phyloP scores from a whole-genome alignment of 1,140 invertebrate species.

The Apis cerana region DNA sequence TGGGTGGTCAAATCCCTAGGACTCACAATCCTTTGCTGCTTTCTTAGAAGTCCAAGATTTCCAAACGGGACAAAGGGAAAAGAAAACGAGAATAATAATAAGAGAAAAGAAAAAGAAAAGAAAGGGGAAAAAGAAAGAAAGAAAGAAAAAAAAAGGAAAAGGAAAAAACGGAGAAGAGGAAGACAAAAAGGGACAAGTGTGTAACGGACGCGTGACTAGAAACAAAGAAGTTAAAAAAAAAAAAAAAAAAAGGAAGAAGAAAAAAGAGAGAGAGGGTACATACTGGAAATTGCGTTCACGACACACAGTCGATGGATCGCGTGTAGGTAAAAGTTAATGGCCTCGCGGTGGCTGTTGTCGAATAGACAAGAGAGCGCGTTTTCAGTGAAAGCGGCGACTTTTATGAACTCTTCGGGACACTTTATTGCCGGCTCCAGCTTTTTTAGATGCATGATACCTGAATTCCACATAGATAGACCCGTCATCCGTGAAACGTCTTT shows the following conservation, averaged over 20 bases:
- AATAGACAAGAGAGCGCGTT: constrained; percentile 4
- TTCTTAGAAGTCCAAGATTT: constrained; percentile 61
- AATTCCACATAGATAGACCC: constrained; percentile 44
- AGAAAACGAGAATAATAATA: background rate
- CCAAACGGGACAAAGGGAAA: constrained; percentile 29
- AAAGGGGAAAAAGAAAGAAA: constrained; percentile 25
- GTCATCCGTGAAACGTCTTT: constrained; percentile 34
- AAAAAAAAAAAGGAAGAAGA: background rate
- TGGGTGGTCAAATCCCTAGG: constrained; percentile 71
- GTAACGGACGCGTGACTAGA: constrained; percentile 9
- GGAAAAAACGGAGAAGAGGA: too few relatives aligned
- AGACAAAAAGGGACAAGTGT: background rate
- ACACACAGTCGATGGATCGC: background rate
- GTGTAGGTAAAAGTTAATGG: constrained; percentile 17
- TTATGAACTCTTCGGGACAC: constrained; percentile 28
- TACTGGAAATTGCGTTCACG: background rate
- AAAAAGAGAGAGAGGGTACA: background rate
- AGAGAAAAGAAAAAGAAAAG: too few relatives aligned
- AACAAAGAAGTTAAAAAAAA: background rate
- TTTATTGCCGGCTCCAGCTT: constrained; percentile 15
- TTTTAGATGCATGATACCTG: constrained; percentile 2
- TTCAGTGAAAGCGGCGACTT: constrained; percentile 30
- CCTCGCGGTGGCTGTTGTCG: background rate
- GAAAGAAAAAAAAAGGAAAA: background rate
- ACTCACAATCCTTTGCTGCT: constrained; percentile 45